These are phyloP conservation scores for Delphinapterus leucas DNA, from an alignment of 2,113 vertebrate species.

Conservation along the genomic window DNA sequence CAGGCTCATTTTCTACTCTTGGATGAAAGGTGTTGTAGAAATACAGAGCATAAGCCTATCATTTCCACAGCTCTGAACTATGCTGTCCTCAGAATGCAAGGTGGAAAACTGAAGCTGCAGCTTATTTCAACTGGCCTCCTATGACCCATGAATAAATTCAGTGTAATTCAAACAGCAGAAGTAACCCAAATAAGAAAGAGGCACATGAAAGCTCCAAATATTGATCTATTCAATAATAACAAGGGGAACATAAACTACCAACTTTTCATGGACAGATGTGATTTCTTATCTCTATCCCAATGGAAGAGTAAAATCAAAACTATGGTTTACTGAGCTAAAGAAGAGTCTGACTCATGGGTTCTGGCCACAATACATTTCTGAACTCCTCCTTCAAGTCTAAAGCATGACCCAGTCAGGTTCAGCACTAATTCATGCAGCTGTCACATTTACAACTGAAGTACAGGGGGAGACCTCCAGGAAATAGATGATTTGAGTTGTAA, in stretches of 20 bases:
- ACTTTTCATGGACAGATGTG: background rate
- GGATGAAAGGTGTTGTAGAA: background rate
- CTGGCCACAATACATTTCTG: background rate
- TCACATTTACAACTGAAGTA: background rate
- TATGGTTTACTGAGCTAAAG: background rate
- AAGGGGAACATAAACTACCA: background rate
- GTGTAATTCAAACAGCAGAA: background rate
- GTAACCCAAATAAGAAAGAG: constrained; percentile 4
- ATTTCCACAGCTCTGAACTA: background rate
- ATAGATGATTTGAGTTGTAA: background rate
- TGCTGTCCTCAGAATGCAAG: background rate
- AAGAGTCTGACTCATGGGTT: background rate
- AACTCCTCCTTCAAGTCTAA: background rate
- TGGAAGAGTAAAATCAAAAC: constrained; percentile 15
- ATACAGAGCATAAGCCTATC: background rate
- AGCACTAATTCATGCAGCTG: background rate
- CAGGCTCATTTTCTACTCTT: background rate
- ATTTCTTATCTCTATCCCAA: background rate
- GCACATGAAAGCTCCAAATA: background rate
- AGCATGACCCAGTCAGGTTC: background rate
- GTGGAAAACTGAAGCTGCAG: background rate
- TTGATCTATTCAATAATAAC: background rate
- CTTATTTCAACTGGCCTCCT: background rate
- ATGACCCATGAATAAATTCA: background rate
- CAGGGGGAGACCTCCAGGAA: background rate